phyloP scores from a whole-genome alignment of 2,797 vertebrate species.

The Amphiprion clarkii region DNA sequence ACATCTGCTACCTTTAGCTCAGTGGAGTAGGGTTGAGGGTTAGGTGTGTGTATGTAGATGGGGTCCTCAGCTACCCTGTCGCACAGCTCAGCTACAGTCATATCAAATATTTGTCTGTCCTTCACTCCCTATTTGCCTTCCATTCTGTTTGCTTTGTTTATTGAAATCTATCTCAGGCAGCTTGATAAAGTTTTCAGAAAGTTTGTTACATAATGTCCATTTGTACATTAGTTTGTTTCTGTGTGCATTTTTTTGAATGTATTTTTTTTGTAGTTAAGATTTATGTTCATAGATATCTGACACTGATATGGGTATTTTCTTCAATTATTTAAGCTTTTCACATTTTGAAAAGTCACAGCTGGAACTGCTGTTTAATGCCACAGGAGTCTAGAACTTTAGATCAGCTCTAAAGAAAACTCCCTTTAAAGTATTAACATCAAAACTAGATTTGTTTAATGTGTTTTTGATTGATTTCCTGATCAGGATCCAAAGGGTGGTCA shows the following conservation, averaged over 20 bases:
- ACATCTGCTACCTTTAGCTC: conserved; percentile 83
- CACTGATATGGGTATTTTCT: not conserved
- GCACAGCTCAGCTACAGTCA: conserved; percentile 77
- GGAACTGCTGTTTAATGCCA: conserved; percentile 31
- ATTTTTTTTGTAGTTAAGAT: conserved; percentile 3
- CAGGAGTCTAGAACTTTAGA: conserved; percentile 16
- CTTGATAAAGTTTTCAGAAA: conserved; percentile 82
- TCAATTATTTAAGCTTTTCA: conserved; percentile 4
- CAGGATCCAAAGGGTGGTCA: conserved; percentile 65
- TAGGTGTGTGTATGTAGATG: conserved; percentile 51
- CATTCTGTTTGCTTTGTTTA: conserved; percentile 88
- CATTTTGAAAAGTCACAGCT: conserved; percentile 26
- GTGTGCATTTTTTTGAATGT: not conserved
- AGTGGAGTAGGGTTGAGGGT: conserved; percentile 65
- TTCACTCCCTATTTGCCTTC: conserved; percentile 90
- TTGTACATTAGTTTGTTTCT: conserved; percentile 30
- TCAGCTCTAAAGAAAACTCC: conserved; percentile 24
- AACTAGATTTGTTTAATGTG: conserved; percentile 78
- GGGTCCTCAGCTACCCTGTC: conserved; percentile 69
- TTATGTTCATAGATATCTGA: conserved; percentile 25
- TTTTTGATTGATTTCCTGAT: conserved; percentile 80
- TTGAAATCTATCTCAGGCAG: conserved; percentile 80
- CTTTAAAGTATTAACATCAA: conserved; percentile 46
- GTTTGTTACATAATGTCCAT: conserved; percentile 65
- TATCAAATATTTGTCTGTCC: conserved; percentile 94